Conservation (phyloP, 2,888 invertebrate genomes). For the Danaus chrysippus region DNA sequence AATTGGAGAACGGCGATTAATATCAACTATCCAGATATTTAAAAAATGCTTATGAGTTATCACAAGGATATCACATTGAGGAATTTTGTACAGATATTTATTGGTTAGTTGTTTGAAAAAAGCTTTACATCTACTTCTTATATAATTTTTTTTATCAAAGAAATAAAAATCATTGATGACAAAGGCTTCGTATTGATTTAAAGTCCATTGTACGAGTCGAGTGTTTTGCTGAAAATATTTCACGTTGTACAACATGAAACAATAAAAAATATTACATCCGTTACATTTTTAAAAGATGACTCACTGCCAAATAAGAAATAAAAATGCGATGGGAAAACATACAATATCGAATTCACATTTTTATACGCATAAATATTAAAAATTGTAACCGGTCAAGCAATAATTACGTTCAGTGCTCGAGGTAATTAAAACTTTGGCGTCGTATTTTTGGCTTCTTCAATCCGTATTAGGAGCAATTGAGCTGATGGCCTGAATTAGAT, state of each 20-base stretch:
- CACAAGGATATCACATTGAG: conserved; percentile 56
- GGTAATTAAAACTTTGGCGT: conserved; percentile 68
- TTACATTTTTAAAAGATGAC: not conserved
- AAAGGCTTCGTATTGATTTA: no score
- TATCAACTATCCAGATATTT: conserved; percentile 50
- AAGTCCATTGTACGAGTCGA: no score
- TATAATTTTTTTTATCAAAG: no score
- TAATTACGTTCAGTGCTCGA: conserved; percentile 46
- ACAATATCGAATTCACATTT: conserved; percentile 12
- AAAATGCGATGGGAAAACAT: conserved; percentile 9
- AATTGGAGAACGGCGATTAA: conserved; percentile 47
- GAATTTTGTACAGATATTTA: conserved; percentile 76
- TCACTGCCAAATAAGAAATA: not conserved
- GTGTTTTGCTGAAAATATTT: not conserved
- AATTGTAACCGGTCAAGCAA: conserved; percentile 20
- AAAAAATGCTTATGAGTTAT: conserved; percentile 59
- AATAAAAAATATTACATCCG: not conserved
- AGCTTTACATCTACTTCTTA: not conserved
- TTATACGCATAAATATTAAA: conserved; percentile 13
- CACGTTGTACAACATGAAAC: not conserved
- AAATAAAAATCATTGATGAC: no score
- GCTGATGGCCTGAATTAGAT: conserved; percentile 72
- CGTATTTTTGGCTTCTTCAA: conserved; percentile 61
- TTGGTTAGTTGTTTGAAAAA: conserved; percentile 60
- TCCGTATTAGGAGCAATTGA: conserved; percentile 73